Conservation (phyloP, 2,797 vertebrate species). For the Cuculus canorus region DNA sequence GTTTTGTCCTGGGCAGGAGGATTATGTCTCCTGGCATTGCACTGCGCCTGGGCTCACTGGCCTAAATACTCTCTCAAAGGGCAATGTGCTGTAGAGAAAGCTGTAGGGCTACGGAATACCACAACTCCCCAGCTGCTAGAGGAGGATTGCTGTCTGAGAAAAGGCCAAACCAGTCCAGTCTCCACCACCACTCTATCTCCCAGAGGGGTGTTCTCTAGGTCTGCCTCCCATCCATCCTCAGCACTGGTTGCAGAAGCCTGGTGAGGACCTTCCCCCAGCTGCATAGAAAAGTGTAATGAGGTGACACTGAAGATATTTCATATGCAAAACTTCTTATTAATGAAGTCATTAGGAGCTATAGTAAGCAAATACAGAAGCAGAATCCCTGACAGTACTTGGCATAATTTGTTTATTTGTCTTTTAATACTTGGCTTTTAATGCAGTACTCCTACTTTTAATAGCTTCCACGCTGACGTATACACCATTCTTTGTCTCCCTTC, state of each 20-base stretch:
- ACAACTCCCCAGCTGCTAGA: rapidly evolving
- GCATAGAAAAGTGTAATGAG: not conserved
- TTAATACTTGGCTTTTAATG: not conserved
- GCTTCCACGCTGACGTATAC: not conserved
- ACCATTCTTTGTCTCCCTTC: not conserved
- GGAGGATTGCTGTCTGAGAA: rapidly evolving
- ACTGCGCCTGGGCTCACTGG: not conserved
- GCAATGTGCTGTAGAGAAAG: rapidly evolving
- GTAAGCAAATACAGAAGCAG: not conserved
- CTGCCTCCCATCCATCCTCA: not conserved
- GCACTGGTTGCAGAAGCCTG: not conserved
- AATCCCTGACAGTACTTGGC: not conserved
- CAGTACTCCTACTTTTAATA: not conserved
- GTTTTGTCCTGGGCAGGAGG: not conserved
- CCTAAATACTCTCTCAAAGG: rapidly evolving
- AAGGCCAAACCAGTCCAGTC: not conserved
- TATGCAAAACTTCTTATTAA: not conserved
- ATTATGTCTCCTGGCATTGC: not conserved
- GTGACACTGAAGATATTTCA: not conserved
- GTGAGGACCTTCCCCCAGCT: not conserved
- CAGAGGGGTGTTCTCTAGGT: not conserved
- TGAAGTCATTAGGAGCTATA: not conserved
- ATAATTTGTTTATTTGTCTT: not conserved
- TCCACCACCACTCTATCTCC: rapidly evolving
- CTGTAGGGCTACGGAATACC: rapidly evolving